These are phyloP conservation scores for Anas bernieri DNA, from an alignment of 2,797 vertebrate genomes.

Conservation along the genomic window DNA sequence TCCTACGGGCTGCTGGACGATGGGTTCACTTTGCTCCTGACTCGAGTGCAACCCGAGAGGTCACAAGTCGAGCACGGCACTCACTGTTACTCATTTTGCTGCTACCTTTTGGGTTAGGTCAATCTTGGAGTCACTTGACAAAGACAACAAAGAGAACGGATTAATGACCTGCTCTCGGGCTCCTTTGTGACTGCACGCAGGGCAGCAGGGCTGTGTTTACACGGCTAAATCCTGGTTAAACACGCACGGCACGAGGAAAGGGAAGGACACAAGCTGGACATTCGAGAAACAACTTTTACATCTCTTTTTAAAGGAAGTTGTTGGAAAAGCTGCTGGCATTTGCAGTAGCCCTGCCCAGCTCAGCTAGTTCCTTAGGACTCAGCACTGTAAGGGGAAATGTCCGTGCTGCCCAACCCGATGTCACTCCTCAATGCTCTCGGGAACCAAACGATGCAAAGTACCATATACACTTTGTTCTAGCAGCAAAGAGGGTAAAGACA, in stretches of 20 bases:
- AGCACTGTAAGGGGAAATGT: slow-evolving; percentile 4
- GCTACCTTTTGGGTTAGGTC: neutral
- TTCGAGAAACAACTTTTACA: neutral
- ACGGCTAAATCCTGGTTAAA: neutral
- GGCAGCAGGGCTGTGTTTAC: neutral
- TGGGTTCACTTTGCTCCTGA: neutral
- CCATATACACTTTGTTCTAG: neutral
- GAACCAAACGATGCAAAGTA: neutral
- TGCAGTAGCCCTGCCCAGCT: slow-evolving; percentile 1
- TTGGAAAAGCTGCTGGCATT: slow-evolving; percentile 23
- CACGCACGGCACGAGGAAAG: neutral
- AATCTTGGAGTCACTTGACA: neutral
- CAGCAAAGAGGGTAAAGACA: neutral
- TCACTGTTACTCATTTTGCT: neutral
- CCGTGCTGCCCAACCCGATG: neutral
- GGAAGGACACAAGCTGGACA: neutral
- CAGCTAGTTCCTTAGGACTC: slow-evolving; percentile 9
- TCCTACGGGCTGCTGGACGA: neutral
- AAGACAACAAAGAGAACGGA: neutral
- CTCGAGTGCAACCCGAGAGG: neutral
- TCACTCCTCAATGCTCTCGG: neutral
- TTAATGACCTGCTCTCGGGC: neutral
- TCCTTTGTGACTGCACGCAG: neutral
- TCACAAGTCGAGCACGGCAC: neutral
- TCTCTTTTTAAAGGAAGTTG: neutral